These are phyloP conservation scores for Oreortyx pictus DNA, from an alignment of 2,797 vertebrate species.

Conservation along the genomic window DNA sequence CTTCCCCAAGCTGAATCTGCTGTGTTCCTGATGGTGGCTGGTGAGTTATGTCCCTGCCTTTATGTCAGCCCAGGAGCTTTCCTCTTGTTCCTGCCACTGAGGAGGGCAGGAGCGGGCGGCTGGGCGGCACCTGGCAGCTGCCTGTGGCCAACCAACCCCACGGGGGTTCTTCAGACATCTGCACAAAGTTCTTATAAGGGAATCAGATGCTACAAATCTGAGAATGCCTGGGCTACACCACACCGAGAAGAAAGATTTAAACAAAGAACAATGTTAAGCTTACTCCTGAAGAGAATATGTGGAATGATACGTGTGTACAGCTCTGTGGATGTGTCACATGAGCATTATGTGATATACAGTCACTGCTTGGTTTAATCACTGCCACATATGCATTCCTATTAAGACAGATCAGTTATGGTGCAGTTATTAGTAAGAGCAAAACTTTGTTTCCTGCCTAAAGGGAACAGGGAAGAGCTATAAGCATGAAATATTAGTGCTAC, in stretches of 20 bases:
- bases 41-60: neutral
- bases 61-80: neutral
- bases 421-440: neutral
- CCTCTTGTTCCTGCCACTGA: neutral
- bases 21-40: neutral
- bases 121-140: neutral
- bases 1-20: neutral
- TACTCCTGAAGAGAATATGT: neutral
- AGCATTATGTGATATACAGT: neutral
- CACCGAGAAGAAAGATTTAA: neutral
- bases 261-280: neutral
- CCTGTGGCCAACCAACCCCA: neutral
- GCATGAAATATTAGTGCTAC: neutral
- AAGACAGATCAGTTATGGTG: neutral
- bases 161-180: neutral
- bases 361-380: neutral
- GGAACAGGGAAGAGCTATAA: neutral
- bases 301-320: neutral
- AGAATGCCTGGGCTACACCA: neutral
- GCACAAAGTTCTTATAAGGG: neutral
- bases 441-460: neutral
- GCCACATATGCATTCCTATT: neutral
- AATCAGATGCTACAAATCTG: neutral
- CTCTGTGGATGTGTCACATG: neutral
- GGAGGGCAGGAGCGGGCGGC: neutral